Conservation (phyloP, 1,140 invertebrate genomes). For the Dreissena polymorpha region DNA sequence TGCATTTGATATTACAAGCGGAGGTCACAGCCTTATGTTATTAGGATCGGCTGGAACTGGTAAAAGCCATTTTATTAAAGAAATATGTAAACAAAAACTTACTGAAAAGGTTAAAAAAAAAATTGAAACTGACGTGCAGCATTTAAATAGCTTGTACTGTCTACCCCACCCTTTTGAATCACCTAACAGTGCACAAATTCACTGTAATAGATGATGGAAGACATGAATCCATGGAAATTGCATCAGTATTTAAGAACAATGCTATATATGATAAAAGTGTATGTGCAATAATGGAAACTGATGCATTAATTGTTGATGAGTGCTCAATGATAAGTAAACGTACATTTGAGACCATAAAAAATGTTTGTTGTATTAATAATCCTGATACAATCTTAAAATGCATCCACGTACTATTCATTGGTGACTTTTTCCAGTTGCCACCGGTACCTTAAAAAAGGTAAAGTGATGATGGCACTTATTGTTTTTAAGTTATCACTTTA, state of each 20-base stretch:
- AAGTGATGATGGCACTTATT: slow-evolving; percentile 39
- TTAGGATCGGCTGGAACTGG: background rate
- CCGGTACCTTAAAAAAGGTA: slow-evolving; percentile 39
- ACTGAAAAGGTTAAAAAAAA: background rate
- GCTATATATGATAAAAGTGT: background rate
- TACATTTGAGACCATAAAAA: slow-evolving; percentile 32
- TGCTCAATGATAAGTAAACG: slow-evolving; percentile 46
- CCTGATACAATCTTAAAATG: slow-evolving; percentile 14
- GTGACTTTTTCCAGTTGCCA: slow-evolving; percentile 50
- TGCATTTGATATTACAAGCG: background rate
- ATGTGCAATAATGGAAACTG: background rate
- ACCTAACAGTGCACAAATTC: slow-evolving; percentile 34
- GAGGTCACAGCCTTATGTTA: slow-evolving; percentile 9
- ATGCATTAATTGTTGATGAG: slow-evolving; percentile 56
- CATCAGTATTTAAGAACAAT: background rate
- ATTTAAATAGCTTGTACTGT: slow-evolving; percentile 21
- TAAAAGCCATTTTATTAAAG: background rate
- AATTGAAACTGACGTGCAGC: slow-evolving; percentile 14
- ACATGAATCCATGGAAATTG: background rate
- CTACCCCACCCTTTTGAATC: background rate
- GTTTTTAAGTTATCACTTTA: slow-evolving; percentile 33
- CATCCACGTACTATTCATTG: slow-evolving; percentile 43
- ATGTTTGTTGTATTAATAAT: slow-evolving; percentile 34
- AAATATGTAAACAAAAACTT: background rate
- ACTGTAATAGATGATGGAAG: no score